These are phyloP conservation scores for Hetaerina titia DNA, from an alignment of 2,888 invertebrate species.

Conservation along the genomic window DNA sequence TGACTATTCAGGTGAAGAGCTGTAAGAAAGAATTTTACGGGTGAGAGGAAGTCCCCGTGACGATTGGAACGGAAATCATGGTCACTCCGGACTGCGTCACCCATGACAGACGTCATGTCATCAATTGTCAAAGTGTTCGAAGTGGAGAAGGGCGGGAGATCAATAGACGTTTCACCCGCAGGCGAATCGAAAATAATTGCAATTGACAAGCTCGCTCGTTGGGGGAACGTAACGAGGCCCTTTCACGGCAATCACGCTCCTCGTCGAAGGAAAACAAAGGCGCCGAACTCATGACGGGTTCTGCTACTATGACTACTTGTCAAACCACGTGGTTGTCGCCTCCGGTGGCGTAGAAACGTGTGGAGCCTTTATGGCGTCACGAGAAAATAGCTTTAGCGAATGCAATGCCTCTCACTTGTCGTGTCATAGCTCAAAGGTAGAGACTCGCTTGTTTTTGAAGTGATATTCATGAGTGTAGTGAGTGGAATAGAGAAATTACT, in stretches of 20 bases:
- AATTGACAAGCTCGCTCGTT: background rate
- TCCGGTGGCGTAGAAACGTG: background rate
- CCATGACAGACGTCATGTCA: background rate
- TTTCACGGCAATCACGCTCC: background rate
- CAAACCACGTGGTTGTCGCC: background rate
- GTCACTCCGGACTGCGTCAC: background rate
- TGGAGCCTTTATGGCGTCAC: background rate
- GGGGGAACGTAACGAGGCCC: background rate
- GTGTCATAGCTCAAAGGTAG: too few relatives aligned
- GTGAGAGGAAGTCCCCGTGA: background rate
- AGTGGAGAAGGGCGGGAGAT: background rate
- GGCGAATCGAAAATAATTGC: slow-evolving; percentile 1
- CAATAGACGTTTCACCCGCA: background rate
- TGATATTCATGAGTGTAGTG: too few relatives aligned
- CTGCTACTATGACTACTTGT: background rate
- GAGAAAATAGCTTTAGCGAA: too few relatives aligned
- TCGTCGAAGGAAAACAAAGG: background rate
- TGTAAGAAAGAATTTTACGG: too few relatives aligned
- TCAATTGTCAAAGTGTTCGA: background rate
- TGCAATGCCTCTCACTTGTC: too few relatives aligned
- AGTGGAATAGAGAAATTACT: too few relatives aligned
- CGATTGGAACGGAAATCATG: background rate
- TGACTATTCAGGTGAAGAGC: too few relatives aligned
- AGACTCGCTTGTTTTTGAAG: too few relatives aligned
- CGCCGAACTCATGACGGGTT: background rate